A percentile compares a stretch with the other conserved stretches of the same genome.
Conservation (phyloP, 2,888 invertebrate genomes). For the Xanthorhoe spadicearia region DNA sequence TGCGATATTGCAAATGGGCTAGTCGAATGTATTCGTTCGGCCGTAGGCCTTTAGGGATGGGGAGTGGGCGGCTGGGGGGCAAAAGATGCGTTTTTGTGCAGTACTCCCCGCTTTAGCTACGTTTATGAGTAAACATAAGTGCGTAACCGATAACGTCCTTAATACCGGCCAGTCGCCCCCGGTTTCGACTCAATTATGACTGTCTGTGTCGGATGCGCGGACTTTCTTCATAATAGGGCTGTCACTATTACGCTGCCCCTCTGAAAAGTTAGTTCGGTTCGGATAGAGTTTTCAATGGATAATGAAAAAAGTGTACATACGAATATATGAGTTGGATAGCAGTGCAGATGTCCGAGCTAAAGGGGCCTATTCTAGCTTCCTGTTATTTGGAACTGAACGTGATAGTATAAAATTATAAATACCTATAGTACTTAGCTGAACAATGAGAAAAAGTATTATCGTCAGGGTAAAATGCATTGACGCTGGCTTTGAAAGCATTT, state of each 20-base stretch:
- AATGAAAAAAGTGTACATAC: slow-evolving; percentile 19
- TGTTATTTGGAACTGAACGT: background rate
- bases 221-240: slow-evolving; percentile 52
- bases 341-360: background rate
- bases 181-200: slow-evolving; percentile 59
- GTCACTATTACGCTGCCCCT: slow-evolving; percentile 39
- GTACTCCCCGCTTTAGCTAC: slow-evolving; percentile 71
- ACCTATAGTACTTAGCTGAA: background rate
- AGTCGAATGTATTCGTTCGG: slow-evolving; percentile 83
- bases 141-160: slow-evolving; percentile 75
- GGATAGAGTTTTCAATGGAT: slow-evolving; percentile 29
- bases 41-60: slow-evolving; percentile 68
- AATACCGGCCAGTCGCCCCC: slow-evolving; percentile 50
- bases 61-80: slow-evolving; percentile 54
- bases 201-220: slow-evolving; percentile 51
- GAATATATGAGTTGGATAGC: background rate
- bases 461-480: background rate
- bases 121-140: slow-evolving; percentile 79
- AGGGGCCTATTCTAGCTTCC: background rate
- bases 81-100: slow-evolving; percentile 84
- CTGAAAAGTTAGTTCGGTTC: slow-evolving; percentile 34
- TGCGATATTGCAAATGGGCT: slow-evolving; percentile 83
- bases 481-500: slow-evolving; percentile 9
- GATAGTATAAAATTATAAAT: background rate
- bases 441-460: background rate